Conservation (phyloP, 2,888 invertebrate genomes). For the Antheraea assamensis region DNA sequence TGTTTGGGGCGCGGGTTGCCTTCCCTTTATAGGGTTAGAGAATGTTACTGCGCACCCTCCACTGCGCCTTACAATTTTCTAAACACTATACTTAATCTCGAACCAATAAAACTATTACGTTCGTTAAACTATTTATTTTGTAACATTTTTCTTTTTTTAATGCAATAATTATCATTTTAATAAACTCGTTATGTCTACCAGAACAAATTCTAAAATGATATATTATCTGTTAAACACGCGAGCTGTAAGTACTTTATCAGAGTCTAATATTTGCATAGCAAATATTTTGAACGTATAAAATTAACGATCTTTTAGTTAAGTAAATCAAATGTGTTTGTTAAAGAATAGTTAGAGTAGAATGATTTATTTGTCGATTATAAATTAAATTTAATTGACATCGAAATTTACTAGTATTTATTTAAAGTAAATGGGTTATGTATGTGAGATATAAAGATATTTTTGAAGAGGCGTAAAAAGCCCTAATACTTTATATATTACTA, state of each 20-base stretch:
- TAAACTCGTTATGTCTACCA: conserved; percentile 21
- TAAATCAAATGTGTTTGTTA: neutral
- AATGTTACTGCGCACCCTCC: conserved; percentile 69
- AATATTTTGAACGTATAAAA: conserved; percentile 60
- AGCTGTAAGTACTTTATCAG: conserved; percentile 57
- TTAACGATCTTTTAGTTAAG: neutral
- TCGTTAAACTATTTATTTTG: neutral
- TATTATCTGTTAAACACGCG: conserved; percentile 67
- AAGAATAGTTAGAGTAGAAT: neutral
- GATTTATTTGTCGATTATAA: neutral
- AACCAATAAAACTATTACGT: neutral
- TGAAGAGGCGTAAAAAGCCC: no score
- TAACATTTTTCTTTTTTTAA: neutral
- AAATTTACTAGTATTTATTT: neutral
- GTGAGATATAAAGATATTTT: no score
- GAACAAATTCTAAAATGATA: conserved; percentile 42
- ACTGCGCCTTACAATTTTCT: conserved; percentile 56
- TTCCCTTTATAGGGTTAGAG: conserved; percentile 69
- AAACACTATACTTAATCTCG: conserved; percentile 26
- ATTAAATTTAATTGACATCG: neutral
- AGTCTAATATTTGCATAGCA: conserved; percentile 55
- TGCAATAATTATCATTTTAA: conserved; percentile 34
- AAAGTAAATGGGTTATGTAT: neutral
- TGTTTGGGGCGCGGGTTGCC: conserved; percentile 67
- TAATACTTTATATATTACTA: neutral